A percentile compares a stretch with the other conserved stretches of the same genome.
These are phyloP conservation scores for Caenorhabditis virilis DNA, from an alignment of 2,888 invertebrate species.

Conservation along the genomic window DNA sequence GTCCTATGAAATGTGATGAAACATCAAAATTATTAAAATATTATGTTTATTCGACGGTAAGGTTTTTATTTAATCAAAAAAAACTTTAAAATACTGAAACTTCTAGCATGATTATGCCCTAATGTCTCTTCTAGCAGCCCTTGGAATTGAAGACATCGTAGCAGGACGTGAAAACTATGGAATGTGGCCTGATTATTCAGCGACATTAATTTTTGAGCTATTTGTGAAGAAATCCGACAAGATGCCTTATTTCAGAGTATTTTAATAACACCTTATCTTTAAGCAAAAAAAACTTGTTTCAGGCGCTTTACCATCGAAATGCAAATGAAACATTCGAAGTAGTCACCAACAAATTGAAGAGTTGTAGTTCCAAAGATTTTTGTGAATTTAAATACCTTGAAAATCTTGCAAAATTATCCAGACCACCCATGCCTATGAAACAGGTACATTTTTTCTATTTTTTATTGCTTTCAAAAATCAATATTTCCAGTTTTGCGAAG, in stretches of 20 bases:
- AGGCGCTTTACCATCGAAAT: slow-evolving; percentile 15
- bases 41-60: slow-evolving; percentile 24
- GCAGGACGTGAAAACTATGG: neutral
- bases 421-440: too few relatives aligned
- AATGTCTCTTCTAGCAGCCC: neutral
- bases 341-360: slow-evolving; percentile 9
- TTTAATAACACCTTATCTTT: neutral
- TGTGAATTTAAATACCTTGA: slow-evolving; percentile 16
- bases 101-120: neutral
- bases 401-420: slow-evolving; percentile 10
- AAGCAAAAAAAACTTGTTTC: neutral
- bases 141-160: neutral
- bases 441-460: too few relatives aligned
- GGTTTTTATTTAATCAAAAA: slow-evolving; percentile 11
- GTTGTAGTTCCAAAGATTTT: slow-evolving; percentile 12
- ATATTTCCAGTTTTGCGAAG: too few relatives aligned
- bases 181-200: slow-evolving; percentile 22
- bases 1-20: slow-evolving; percentile 10
- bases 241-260: slow-evolving; percentile 6
- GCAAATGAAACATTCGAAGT: slow-evolving; percentile 6
- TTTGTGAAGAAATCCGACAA: slow-evolving; percentile 8
- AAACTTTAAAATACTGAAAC: neutral
- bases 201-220: slow-evolving; percentile 14
- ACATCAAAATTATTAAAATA: slow-evolving; percentile 13
- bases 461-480: too few relatives aligned